These are phyloP conservation scores for Ostrea denselamellosa DNA, from an alignment of 1,140 invertebrate genomes.

Conservation along the genomic window DNA sequence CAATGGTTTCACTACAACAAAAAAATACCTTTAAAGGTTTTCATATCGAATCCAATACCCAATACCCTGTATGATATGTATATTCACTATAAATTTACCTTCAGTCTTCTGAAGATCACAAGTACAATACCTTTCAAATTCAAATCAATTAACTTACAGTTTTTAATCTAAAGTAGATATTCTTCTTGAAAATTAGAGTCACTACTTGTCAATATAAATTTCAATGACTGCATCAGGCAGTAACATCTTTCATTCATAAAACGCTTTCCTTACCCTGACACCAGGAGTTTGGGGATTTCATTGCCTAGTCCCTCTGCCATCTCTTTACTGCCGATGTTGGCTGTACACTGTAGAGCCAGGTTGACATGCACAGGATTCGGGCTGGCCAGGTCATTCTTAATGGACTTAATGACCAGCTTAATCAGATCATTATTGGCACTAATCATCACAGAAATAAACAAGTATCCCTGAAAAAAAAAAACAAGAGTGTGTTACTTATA, in stretches of 20 bases:
- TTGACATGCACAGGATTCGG: constrained; percentile 99
- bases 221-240: too few relatives aligned
- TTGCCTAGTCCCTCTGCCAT: constrained; percentile 99
- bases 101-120: too few relatives aligned
- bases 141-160: too few relatives aligned
- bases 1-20: constrained; percentile 94
- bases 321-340: constrained; percentile 99
- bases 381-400: constrained; percentile 98
- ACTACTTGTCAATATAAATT: too few relatives aligned
- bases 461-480: constrained; percentile 92
- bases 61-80: too few relatives aligned
- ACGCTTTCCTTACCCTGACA: constrained; percentile 88
- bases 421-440: constrained; percentile 99
- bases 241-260: not conserved
- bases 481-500: not conserved
- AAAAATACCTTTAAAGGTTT: not conserved
- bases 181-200: too few relatives aligned
- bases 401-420: constrained; percentile 99
- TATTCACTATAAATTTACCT: too few relatives aligned
- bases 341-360: constrained; percentile 99
- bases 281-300: constrained; percentile 98
- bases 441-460: constrained; percentile 99
- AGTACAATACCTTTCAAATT: too few relatives aligned
- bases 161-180: too few relatives aligned
- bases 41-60: too few relatives aligned